Evolutionary conservation across 2,797 vertebrate species (phyloP).

Genomic region (Anisognathus igniventris): DNA sequence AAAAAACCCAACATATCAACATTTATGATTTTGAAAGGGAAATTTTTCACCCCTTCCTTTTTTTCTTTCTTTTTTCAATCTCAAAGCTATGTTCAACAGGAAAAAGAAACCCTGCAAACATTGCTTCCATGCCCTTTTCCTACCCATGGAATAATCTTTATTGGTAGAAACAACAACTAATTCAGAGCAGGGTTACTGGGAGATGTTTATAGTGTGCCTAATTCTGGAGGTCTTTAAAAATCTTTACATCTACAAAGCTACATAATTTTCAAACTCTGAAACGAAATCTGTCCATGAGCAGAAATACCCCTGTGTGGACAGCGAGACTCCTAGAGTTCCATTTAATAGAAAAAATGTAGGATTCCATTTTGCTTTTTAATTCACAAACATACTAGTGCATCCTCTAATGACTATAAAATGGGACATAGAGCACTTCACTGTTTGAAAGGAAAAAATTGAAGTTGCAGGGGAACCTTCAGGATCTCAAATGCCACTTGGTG

Average conservation of each 20-base stretch:
- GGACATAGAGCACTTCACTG: background rate
- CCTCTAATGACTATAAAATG: background rate
- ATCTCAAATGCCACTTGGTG: background rate
- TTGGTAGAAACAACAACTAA: background rate
- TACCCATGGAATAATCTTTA: background rate
- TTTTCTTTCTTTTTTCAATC: too few relatives aligned
- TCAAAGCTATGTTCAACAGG: background rate
- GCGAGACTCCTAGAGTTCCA: background rate
- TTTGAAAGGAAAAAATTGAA: background rate
- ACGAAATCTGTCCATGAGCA: background rate
- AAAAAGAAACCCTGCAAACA: background rate
- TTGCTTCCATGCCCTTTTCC: background rate
- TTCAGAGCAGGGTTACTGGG: background rate
- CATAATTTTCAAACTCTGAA: background rate
- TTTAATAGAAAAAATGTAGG: background rate
- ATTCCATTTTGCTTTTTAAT: background rate
- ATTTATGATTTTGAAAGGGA: background rate
- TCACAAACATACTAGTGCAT: background rate
- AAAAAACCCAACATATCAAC: background rate
- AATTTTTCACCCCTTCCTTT: background rate
- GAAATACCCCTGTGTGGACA: background rate
- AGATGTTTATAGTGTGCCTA: background rate
- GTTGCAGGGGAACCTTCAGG: background rate
- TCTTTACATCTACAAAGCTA: background rate
- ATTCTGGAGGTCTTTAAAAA: background rate